Base-by-base conservation (phyloP, 2,888 invertebrate genomes). In the Scaptomyza flava region DNA sequence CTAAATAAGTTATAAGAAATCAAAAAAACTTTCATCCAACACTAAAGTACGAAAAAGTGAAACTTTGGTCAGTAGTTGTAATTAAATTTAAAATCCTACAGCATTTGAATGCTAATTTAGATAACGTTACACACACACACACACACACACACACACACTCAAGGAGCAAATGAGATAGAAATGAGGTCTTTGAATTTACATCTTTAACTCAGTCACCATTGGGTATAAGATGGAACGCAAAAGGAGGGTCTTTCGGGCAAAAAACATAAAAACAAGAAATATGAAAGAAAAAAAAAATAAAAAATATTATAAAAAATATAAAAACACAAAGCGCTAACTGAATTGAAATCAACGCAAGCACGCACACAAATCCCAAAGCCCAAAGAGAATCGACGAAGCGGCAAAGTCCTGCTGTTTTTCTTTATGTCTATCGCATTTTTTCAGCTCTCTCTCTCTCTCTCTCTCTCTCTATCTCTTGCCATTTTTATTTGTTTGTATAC, bases 321-420 rank as follows among this genome's bases (percentile, higher is more conserved):
- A 38, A 56, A 67, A 33, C 36, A 60, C 42, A 64, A 71, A 66
- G 65, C 64, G 62, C 33, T 54, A 61, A 64, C 68, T 71, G 65
- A 72, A 78, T 68, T 72, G 67, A 74, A 79, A 85, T 85, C 79
- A 68, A 70, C 66, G 65, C 51, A 54, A 30, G 36, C 46, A 34
- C 54, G 33, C 20, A 36, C 9, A 9, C 14, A 23, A 34, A 33
- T 33, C 9, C 34, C 12, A 41, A 48, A 20, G 33, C 20, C 59
- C 12, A 33, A 45, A 48, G 46, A 36, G 47, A 48, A 61, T 51
- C 47, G 41, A 12, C 34, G 43, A 36, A 59, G 59, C 50, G 41
- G 47, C 42, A 53, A 17, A 41, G 34, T 47, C 58, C 46, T 54
- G 52, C 63, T 62, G 58, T 20, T 42, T 38, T 71, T 17, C 54